Evolutionary conservation across 1,140 invertebrate species (phyloP), one percentile per base, ranked within the genome.

Genomic region (Ips nitidus): DNA sequence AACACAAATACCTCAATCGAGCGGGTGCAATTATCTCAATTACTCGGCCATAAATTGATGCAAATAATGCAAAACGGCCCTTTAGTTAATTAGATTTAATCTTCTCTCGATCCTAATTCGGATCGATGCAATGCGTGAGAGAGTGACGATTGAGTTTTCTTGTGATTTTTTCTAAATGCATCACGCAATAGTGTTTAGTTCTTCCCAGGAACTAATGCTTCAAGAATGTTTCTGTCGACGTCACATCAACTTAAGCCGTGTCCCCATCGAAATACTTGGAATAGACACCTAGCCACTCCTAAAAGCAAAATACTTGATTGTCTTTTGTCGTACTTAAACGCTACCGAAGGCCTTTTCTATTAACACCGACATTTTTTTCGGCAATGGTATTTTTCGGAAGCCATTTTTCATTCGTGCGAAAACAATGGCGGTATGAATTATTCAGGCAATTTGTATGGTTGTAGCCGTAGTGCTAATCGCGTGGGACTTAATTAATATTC

Each of bases 21-120:
- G 50, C 50, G 56, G 55, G 55, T 47, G 53, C 42, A 66, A 66
- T 66, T 66, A 66, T 57, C 64, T 66, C 52, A 66, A 66, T 66
- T 66, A 58, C 64, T 8, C 7, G 36, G 38, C 64, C 41, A 66
- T 66, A 66, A 57, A 40, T 58, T 57, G 40, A 66, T 66, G 64
- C 50, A 57, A 66, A 22, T 22, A 22, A 22, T 22, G 22, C 22
- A 22, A 22, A 22, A 66, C 56, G 43, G 50, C 43, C 41, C 50
- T 43, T 7, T 7, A 40, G 37, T 57, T 66, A 66, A 66, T 66
- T 57, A 66, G 64, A 52, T 57, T 57, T 66, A 58, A 66, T 66
- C 64, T 52, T 41, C 39, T 36, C 41, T 64, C 62, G 47, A 39
- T 64, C 62, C 64, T 57, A 66, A 37, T 58, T 66, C 53, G 64